phyloP scores from a whole-genome alignment of 2,888 invertebrate genomes.

The Lamellibrachia columna region DNA sequence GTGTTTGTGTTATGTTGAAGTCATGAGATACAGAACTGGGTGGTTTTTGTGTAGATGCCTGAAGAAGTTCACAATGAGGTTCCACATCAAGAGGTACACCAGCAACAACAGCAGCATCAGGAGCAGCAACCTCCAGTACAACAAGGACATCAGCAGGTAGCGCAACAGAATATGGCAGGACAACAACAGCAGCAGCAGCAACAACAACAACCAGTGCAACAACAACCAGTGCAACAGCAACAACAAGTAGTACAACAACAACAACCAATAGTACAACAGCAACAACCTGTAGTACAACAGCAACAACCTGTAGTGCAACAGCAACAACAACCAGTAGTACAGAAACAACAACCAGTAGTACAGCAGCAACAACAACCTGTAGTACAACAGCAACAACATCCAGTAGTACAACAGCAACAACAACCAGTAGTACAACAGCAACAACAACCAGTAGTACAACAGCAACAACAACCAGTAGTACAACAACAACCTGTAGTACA shows the following conservation, averaged over 20 bases:
- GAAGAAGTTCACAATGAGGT: neutral
- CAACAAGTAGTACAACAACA: neutral
- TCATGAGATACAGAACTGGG: neutral
- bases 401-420: neutral
- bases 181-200: conserved; percentile 27
- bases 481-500: neutral
- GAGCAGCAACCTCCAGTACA: conserved; percentile 30
- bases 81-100: conserved; percentile 32
- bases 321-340: neutral
- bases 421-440: neutral
- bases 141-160: conserved; percentile 13
- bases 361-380: neutral
- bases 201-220: conserved; percentile 27
- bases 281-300: conserved; percentile 13
- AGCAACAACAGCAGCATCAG: conserved; percentile 29
- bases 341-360: neutral
- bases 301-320: neutral
- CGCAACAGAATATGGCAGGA: conserved; percentile 18
- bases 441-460: neutral
- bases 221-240: neutral
- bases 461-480: neutral
- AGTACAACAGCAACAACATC: neutral
- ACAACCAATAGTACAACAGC: neutral
- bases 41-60: neutral
- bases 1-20: neutral